Conservation (phyloP, 2,797 vertebrate species). For the Cyprinodon diabolis region DNA sequence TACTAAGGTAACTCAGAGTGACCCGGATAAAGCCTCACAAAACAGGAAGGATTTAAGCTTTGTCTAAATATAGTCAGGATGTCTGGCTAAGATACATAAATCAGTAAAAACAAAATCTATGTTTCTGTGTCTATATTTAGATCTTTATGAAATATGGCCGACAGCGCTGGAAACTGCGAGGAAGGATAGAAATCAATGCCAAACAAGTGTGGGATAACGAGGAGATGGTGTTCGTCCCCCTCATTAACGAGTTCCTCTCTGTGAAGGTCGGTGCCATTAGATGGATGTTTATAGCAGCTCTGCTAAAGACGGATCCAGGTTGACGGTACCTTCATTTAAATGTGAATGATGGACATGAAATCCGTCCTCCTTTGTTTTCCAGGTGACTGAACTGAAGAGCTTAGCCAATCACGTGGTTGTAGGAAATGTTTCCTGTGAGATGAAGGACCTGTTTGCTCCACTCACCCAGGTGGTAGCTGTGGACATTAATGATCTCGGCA, state of each 20-base stretch:
- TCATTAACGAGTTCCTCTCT: constrained; percentile 92
- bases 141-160: constrained; percentile 96
- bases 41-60: neutral
- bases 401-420: constrained; percentile 95
- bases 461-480: constrained; percentile 94
- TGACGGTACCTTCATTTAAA: neutral
- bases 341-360: neutral
- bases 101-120: neutral
- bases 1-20: neutral
- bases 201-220: constrained; percentile 98
- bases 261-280: constrained; percentile 84
- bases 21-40: neutral
- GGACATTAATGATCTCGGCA: constrained; percentile 97
- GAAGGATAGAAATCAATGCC: constrained; percentile 91
- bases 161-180: constrained; percentile 94
- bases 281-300: neutral
- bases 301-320: neutral
- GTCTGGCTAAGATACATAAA: neutral
- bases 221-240: constrained; percentile 92
- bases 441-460: constrained; percentile 93
- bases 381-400: constrained; percentile 96
- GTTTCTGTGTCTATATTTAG: constrained; percentile 63
- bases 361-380: constrained; percentile 36
- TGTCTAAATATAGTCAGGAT: neutral
- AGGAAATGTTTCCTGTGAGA: constrained; percentile 94